Evolutionary conservation across 2,797 vertebrate species (phyloP).

Genomic region (Acanthis flammea): DNA sequence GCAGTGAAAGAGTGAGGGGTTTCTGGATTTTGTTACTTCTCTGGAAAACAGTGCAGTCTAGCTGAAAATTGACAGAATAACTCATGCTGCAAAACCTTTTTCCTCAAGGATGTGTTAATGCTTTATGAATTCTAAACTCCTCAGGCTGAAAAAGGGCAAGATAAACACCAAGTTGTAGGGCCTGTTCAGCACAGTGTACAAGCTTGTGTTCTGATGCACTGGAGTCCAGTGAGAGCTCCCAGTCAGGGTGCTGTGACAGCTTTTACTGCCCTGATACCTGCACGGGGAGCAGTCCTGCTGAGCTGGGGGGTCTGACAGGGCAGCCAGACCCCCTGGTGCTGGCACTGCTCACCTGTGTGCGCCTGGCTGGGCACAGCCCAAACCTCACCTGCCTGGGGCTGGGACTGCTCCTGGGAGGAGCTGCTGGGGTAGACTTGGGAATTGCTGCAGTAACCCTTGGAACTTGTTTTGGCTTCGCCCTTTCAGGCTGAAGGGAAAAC

Average conservation of each 20-base stretch:
- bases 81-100: background rate
- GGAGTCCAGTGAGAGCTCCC: background rate
- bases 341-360: background rate
- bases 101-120: background rate
- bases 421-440: background rate
- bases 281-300: rapidly evolving
- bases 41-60: background rate
- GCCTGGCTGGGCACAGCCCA: background rate
- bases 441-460: background rate
- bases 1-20: background rate
- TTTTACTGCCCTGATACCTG: rapidly evolving
- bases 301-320: rapidly evolving
- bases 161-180: background rate
- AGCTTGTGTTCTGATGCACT: background rate
- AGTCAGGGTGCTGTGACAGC: background rate
- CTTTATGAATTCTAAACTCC: background rate
- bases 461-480: background rate
- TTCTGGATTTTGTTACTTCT: background rate
- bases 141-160: background rate
- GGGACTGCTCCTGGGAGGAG: background rate
- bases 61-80: background rate
- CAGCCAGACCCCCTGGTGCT: rapidly evolving
- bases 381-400: background rate
- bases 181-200: background rate
- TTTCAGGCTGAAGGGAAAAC: slow-evolving; percentile 85